A percentile compares a stretch with the other conserved stretches of the same genome.
Conservation (phyloP, 1,140 invertebrate species). For the Bradysia coprophila region DNA sequence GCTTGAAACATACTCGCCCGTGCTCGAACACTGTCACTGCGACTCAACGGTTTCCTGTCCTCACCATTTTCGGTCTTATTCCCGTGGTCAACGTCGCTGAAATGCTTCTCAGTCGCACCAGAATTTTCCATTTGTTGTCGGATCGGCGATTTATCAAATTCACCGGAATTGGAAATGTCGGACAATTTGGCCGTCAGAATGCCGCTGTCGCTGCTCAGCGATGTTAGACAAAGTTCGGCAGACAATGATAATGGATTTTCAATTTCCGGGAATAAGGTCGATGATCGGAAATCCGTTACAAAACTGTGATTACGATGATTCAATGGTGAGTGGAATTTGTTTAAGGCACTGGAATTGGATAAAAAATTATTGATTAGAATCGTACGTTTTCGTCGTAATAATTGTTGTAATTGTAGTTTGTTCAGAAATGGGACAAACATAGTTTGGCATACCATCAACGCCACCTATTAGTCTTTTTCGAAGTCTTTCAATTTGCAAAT, state of each 20-base stretch:
- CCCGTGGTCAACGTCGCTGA: too few species aligned
- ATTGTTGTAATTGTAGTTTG: too few species aligned
- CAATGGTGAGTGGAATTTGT: too few species aligned
- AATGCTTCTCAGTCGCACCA: constrained; percentile 18
- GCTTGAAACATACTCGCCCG: constrained; percentile 39
- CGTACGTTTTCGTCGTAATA: too few species aligned
- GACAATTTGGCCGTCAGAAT: constrained; percentile 3
- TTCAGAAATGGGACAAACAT: too few species aligned
- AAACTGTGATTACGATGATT: too few species aligned
- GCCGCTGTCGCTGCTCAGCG: constrained; percentile 4
- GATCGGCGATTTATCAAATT: constrained; percentile 6
- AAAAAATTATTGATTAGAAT: too few species aligned
- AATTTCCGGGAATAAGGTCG: background rate
- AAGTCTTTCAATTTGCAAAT: too few species aligned
- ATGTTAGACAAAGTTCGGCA: constrained; percentile 1
- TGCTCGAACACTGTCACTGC: constrained; percentile 37
- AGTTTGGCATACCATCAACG: too few species aligned
- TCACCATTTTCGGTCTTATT: constrained; percentile 7
- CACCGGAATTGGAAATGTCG: constrained; percentile 3
- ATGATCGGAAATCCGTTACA: background rate
- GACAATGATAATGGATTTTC: background rate
- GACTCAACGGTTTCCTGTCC: constrained; percentile 23
- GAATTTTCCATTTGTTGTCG: background rate
- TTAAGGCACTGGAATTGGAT: too few species aligned
- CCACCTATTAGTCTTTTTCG: too few species aligned